Evolutionary conservation across 2,888 invertebrate genomes (phyloP), one percentile per base, ranked within the genome.

Genomic region (Rapana venosa): DNA sequence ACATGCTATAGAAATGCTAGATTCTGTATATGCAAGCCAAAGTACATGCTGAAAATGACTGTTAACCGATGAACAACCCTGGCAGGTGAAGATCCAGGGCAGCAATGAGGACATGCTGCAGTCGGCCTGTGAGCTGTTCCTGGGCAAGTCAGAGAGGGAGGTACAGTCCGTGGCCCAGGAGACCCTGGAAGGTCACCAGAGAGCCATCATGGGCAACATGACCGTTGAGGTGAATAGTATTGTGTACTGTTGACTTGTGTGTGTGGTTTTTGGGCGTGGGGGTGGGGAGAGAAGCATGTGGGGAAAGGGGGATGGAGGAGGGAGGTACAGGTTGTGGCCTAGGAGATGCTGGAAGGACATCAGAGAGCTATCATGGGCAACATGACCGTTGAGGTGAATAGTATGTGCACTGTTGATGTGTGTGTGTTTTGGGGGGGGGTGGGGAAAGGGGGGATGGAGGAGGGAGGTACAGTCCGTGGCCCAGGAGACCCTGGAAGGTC

Each of bases 201-300:
- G 96, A 77, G 96, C 96, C 35, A 96, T 96, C 91, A 96, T 96
- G 96, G 96, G 96, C 84, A 95, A 96, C 93, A 96, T 96, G 96
- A 96, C 96, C 35, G 96, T 96, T 20, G 96, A 95, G 94, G 95
- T 95, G 91, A 88, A 90, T 1, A 32, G 47, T 74, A 2, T n/a
- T 74, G 74, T 74, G 74, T n/a, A 30, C 26, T 11, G 17, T 17
- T n/a, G 11, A n/a, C 11, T 74, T 61, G 61, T 61, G 61, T 61
- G 61, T 61, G 61, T 61, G 61, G 35, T n/a, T 4, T 56, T 0
- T 47, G 47, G 47, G 47, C n/a, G n/a, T n/a, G n/a, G 47, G 8
- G 47, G 47, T 5, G 47, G 47, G 47, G 47, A n/a, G n/a, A n/a
- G n/a, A n/a, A n/a, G n/a, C n/a, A n/a, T n/a, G n/a, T n/a, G 47